Evolutionary conservation across 2,888 invertebrate species (phyloP), one percentile per base, ranked within the genome.

Genomic region (Ligdia adustata): DNA sequence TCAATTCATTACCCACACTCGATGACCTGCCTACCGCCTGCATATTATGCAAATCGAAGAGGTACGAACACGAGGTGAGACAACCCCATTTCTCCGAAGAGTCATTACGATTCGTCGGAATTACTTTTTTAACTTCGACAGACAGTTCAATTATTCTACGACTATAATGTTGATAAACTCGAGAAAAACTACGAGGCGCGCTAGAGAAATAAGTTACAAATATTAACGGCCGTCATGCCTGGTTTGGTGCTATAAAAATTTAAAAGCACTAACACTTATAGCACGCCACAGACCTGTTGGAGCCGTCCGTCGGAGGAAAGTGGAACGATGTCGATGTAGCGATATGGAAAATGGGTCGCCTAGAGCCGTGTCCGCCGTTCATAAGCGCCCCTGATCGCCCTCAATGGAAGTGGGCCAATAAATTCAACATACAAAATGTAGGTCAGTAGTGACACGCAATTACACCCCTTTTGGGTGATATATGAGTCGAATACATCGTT

Each of bases 331-430:
- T 48, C 90, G 89, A 89, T 89, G 57, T 48, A 55, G 55, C 81
- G 89, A 89, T 89, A 89, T 63, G 52, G 64, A 64, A 87, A 83
- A 88, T 85, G 68, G 87, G 85, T 80, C 86, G 83, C 72, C 73
- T 64, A 55, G 40, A 54, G 31, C 48, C 42, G 48, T 33, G 62
- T 59, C 60, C 55, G 62, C 60, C 57, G 62, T 66, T 67, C 75
- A 76, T 77, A 73, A 77, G 70, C 73, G 72, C 69, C 64, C 56
- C 64, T 75, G 73, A 80, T 77, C 75, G 62, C 63, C 51, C 64
- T 75, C 72, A 81, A 79, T 78, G 75, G 61, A 79, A 75, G 75
- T 74, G 70, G 75, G 78, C 72, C 76, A 78, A 79, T 81, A 77
- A 75, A 78, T 79, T 80, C 60, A 60, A 53, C 59, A 70, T 69